Evolutionary conservation across 2,113 vertebrate species (phyloP), one percentile per base, ranked within the genome.

Genomic region (Phaethon lepturus): DNA sequence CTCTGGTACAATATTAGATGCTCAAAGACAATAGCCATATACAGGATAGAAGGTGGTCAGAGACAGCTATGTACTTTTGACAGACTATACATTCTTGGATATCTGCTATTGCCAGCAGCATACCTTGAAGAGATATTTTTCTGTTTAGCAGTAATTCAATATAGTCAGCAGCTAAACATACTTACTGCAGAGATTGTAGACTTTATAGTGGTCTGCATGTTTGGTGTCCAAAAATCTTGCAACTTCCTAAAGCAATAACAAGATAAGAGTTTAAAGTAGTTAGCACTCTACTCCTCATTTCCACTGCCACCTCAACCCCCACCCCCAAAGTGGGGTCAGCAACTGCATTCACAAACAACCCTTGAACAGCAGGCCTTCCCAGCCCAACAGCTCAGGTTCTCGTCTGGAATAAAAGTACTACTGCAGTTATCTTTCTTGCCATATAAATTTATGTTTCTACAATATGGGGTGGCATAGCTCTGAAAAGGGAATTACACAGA

Each of bases 141-240:
- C 44, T n/a, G 5, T 25, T 69, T 79, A 60, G 38, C 47, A 81
- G 29, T 25, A 62, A 82, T 45, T 53, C 85, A 74, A 4, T 13
- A 64, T 0, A 35, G 26, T n/a, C 62, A 92, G 45, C n/a, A 92
- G 42, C 31, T 56, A 85, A 56, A 44, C 16, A 91, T 75, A 99
- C 99, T 98, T 98, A 99, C 99, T 99, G 98, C 99, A 99, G 29
- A 99, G 98, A 96, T 99, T 99, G 97, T 99, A 99, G 90, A 99
- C 99, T 98, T 97, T 99, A 96, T 99, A 99, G 94, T 99, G 99
- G 78, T 97, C 97, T 87, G 88, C 95, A 62, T 99, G 99, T 97
- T 99, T 99, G 44, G 98, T 98, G 92, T 99, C 99, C 53, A 99
- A 97, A 97, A 99, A 99, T 69, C 98, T 98, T 24, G 97, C 99